Percentiles rank a stretch among this genome's conserved stretches.
phyloP scores from a whole-genome alignment of 2,888 invertebrate species.

The Hirtodrosophila cameraria region DNA sequence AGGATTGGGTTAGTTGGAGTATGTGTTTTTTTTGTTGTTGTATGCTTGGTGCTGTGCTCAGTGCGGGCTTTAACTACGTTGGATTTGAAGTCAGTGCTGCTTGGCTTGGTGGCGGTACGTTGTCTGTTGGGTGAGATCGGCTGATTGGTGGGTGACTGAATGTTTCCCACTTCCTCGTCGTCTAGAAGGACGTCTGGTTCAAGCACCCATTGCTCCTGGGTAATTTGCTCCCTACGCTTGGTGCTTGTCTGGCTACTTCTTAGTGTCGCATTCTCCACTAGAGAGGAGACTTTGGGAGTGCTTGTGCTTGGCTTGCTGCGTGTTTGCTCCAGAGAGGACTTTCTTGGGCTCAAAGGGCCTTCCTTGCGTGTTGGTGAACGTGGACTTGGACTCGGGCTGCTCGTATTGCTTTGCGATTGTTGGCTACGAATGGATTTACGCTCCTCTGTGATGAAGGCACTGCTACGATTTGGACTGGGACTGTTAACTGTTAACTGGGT shows the following conservation, averaged over 20 bases:
- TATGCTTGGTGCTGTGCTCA: constrained; percentile 71
- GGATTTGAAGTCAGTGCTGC: background rate
- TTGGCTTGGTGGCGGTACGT: constrained; percentile 14
- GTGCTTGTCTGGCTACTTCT: constrained; percentile 23
- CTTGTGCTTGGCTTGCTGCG: constrained; percentile 15
- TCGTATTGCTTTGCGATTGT: constrained; percentile 14
- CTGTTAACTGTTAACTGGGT: too few relatives aligned
- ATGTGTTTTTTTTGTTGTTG: constrained; percentile 48
- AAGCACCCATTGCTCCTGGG: constrained; percentile 62
- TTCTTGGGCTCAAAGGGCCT: constrained; percentile 30
- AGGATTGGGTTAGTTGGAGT: constrained; percentile 59
- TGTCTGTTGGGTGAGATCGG: constrained; percentile 16
- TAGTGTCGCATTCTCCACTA: constrained; percentile 10
- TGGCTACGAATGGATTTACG: constrained; percentile 46
- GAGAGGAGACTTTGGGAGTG: background rate
- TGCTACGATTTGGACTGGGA: constrained; percentile 48
- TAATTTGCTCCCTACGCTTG: constrained; percentile 56
- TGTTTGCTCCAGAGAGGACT: constrained; percentile 42
- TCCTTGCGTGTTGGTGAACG: constrained; percentile 40
- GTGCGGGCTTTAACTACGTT: constrained; percentile 64
- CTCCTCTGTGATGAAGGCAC: constrained; percentile 51
- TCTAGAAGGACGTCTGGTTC: constrained; percentile 58
- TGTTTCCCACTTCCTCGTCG: constrained; percentile 39
- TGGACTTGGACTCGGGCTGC: constrained; percentile 9
- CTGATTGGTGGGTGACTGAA: constrained; percentile 22